These are phyloP conservation scores for Danio tinwini DNA, from an alignment of 2,797 vertebrate species.

Conservation along the genomic window DNA sequence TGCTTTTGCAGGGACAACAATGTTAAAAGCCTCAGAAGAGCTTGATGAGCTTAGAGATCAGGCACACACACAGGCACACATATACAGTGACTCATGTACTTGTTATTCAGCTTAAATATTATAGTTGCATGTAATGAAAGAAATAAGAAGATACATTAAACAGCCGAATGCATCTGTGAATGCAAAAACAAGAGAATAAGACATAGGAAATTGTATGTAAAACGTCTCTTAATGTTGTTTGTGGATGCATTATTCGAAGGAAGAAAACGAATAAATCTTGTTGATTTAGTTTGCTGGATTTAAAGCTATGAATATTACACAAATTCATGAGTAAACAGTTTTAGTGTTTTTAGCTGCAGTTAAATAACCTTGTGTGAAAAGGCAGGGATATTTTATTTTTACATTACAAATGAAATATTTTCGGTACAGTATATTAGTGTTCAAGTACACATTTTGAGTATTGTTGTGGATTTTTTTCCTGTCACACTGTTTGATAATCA, in stretches of 20 bases:
- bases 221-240: neutral
- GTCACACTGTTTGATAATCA: too few relatives aligned
- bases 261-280: conserved; percentile 3
- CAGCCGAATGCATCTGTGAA: neutral
- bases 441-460: neutral
- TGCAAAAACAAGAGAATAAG: neutral
- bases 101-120: conserved; percentile 3
- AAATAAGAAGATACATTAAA: neutral
- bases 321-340: conserved; percentile 10
- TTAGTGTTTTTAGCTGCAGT: neutral
- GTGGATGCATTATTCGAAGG: neutral
- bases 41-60: neutral
- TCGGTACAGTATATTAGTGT: neutral
- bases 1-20: conserved; percentile 64
- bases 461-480: neutral
- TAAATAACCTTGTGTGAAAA: neutral
- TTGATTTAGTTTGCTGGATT: neutral
- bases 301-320: neutral
- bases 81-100: neutral
- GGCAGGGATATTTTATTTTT: neutral
- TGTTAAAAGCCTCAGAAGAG: conserved; percentile 69
- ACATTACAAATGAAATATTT: neutral
- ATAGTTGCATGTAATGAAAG: neutral
- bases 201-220: neutral
- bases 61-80: conserved; percentile 2